Evolutionary conservation across 35 echinoderm and acorn worm genomes (phyloP).

Genomic region (Anneissia japonica): DNA sequence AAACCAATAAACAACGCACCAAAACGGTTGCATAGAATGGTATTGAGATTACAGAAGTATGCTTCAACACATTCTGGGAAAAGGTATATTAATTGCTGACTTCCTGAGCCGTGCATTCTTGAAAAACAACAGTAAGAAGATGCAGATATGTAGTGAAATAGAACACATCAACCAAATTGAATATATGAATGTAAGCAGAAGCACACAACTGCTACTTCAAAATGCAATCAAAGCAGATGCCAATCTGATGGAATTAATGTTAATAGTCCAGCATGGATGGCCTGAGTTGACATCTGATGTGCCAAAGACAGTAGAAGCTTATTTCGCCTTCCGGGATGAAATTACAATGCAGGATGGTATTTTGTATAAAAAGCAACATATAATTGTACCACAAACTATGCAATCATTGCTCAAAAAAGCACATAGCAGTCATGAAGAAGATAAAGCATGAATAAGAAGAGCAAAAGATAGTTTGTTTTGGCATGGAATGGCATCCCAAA

Average conservation of each 20-base stretch:
- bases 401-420: not conserved
- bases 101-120: slow-evolving; percentile 22
- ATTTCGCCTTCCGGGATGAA: not conserved
- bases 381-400: not conserved
- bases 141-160: not conserved
- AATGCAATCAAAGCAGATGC: not conserved
- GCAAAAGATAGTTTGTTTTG: not conserved
- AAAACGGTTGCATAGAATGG: slow-evolving; percentile 59
- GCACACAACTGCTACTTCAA: not conserved
- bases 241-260: not conserved
- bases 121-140: not conserved
- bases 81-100: not conserved
- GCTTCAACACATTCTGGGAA: not conserved
- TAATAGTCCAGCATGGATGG: slow-evolving; percentile 23
- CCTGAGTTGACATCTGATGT: slow-evolving; percentile 28
- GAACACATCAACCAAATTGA: slow-evolving; percentile 28
- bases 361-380: not conserved
- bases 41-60: slow-evolving; percentile 36
- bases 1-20: slow-evolving; percentile 54
- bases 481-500: not conserved
- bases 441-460: not conserved
- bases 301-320: not conserved
- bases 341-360: not conserved
- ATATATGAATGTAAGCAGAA: not conserved
- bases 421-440: not conserved